Percentiles rank a stretch among this genome's conserved stretches.
These are phyloP conservation scores for Drosophila sp. DNA, from an alignment of 1,140 invertebrate genomes.

Conservation along the genomic window DNA sequence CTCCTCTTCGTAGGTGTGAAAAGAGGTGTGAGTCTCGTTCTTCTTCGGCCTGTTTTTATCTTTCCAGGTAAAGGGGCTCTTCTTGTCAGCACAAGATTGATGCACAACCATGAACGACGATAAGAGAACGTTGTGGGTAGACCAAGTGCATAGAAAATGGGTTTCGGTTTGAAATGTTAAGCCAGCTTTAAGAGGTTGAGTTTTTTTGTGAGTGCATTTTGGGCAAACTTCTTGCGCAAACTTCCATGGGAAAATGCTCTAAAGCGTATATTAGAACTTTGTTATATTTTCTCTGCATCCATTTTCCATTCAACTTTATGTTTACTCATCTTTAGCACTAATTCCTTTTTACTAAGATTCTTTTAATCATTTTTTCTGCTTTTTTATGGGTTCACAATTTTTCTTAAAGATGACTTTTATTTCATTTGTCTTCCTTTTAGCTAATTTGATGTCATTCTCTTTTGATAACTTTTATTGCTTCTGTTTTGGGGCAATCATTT, in stretches of 20 bases:
- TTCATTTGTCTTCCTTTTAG: constrained; percentile 7
- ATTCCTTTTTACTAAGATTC: constrained; percentile 27
- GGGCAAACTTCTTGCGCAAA: not conserved
- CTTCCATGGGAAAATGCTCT: not conserved
- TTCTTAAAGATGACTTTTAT: not conserved
- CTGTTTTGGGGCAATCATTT: constrained; percentile 37
- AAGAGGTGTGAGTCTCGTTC: constrained; percentile 43
- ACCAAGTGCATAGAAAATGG: not conserved
- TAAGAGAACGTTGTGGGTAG: constrained; percentile 43
- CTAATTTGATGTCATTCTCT: constrained; percentile 21
- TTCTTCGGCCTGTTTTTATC: constrained; percentile 38
- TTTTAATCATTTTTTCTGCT: not conserved
- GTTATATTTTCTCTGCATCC: not conserved
- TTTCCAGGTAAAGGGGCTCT: constrained; percentile 45
- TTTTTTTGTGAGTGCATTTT: not conserved
- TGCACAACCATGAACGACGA: constrained; percentile 27
- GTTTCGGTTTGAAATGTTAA: constrained; percentile 26
- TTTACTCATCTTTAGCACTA: constrained; percentile 17
- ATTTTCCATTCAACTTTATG: constrained; percentile 11
- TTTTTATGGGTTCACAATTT: not conserved
- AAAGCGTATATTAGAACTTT: not conserved
- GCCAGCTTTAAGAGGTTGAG: constrained; percentile 2
- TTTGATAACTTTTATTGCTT: constrained; percentile 31
- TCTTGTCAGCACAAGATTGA: constrained; percentile 61
- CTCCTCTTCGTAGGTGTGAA: constrained; percentile 42